Percentiles rank a stretch among this genome's conserved stretches.
These are phyloP conservation scores for Epinephelus lanceolatus DNA, from an alignment of 2,113 vertebrate species.

Conservation along the genomic window DNA sequence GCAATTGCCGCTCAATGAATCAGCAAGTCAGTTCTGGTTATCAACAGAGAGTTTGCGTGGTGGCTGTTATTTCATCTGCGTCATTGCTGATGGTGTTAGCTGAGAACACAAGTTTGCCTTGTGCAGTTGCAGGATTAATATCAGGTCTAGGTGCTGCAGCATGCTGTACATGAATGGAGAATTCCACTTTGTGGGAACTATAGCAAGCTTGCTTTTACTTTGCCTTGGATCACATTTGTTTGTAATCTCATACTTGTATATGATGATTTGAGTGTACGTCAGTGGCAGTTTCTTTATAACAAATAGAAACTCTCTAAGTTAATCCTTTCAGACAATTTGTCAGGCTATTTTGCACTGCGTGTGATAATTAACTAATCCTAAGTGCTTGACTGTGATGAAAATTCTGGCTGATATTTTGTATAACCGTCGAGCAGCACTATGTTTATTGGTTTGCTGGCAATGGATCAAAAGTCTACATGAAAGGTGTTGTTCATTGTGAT, in stretches of 20 bases:
- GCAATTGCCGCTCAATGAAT: constrained; percentile 18
- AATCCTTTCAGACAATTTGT: not conserved
- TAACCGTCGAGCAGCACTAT: not conserved
- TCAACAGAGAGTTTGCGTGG: constrained; percentile 4
- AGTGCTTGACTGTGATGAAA: not conserved
- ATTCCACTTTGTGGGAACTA: not conserved
- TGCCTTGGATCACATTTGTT: not conserved
- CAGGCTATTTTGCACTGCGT: not conserved
- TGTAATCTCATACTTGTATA: not conserved
- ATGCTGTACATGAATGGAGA: not conserved
- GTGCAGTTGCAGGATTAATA: not conserved
- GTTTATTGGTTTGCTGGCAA: not conserved
- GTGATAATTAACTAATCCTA: not conserved
- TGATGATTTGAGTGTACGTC: not conserved
- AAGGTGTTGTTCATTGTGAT: too few species aligned
- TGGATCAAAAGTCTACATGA: not conserved
- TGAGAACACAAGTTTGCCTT: constrained; percentile 3
- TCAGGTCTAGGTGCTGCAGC: not conserved
- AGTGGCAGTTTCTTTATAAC: not conserved
- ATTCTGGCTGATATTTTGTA: not conserved
- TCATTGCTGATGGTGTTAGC: constrained; percentile 2
- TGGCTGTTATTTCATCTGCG: not conserved
- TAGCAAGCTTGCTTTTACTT: not conserved
- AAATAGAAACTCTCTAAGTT: not conserved
- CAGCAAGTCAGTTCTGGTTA: constrained; percentile 16